phyloP scores from a whole-genome alignment of 2,113 vertebrate species.

The Phoxinus phoxinus region DNA sequence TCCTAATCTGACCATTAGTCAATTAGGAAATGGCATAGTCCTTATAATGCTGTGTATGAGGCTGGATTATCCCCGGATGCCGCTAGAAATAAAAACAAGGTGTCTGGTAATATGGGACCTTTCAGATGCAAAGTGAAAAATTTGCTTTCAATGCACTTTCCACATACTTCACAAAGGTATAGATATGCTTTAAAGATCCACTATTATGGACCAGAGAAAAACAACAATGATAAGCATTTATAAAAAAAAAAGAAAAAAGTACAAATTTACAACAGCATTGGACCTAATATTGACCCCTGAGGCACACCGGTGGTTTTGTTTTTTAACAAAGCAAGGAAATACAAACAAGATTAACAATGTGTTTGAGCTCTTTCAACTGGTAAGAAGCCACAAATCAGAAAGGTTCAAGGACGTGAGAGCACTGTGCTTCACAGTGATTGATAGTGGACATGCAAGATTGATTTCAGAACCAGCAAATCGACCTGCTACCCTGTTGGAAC shows the following conservation, averaged over 20 bases:
- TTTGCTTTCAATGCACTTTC: conserved; percentile 69
- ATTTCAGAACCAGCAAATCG: conserved; percentile 40
- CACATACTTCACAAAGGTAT: conserved; percentile 1
- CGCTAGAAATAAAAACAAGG: conserved; percentile 21
- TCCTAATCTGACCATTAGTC: conserved; percentile 76
- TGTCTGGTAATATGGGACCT: conserved; percentile 35
- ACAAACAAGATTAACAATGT: conserved; percentile 4
- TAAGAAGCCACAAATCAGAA: conserved; percentile 2
- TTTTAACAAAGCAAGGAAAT: background rate
- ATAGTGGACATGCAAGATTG: conserved; percentile 36
- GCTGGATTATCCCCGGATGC: conserved; percentile 73
- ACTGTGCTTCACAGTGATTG: background rate
- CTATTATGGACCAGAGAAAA: background rate
- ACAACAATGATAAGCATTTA: background rate
- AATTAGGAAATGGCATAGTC: conserved; percentile 75
- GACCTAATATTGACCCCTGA: background rate
- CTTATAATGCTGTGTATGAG: conserved; percentile 65
- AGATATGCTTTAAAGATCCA: background rate
- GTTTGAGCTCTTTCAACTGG: conserved; percentile 2
- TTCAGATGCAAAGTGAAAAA: conserved; percentile 51
- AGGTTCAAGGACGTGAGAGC: conserved; percentile 16
- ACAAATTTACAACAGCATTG: background rate
- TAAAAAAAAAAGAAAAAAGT: background rate
- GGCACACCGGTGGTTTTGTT: conserved; percentile 9
- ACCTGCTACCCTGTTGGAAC: conserved; percentile 52